A percentile compares a stretch with the other conserved stretches of the same genome.
These are phyloP conservation scores for Suncus etruscus DNA, from an alignment of 2,113 vertebrate species.

Conservation along the genomic window DNA sequence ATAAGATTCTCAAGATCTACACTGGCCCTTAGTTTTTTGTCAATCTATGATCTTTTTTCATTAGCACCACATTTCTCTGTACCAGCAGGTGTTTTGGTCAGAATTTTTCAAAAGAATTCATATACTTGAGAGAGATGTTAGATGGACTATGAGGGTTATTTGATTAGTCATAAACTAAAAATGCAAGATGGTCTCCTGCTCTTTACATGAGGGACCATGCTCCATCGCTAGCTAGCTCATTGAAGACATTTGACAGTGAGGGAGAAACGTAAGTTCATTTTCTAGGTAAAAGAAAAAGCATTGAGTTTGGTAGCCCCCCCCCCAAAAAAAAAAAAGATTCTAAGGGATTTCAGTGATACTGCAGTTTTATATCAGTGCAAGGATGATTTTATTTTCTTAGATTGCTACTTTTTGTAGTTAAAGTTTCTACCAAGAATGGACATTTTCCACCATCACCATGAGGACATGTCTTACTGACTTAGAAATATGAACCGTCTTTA, in stretches of 20 bases:
- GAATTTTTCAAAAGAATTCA: neutral
- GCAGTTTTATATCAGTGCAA: neutral
- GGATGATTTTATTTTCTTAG: neutral
- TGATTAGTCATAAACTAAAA: neutral
- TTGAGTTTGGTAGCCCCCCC: neutral
- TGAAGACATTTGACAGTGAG: neutral
- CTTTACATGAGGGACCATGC: neutral
- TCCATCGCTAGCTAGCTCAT: neutral
- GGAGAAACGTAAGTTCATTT: neutral
- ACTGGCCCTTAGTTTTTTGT: conserved; percentile 22
- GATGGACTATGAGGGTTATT: neutral
- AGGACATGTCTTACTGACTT: neutral
- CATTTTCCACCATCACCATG: neutral
- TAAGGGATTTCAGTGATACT: conserved; percentile 2
- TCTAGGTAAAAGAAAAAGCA: neutral
- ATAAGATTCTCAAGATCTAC: neutral
- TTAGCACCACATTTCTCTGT: neutral
- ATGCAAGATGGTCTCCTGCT: neutral
- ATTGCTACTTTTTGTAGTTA: neutral
- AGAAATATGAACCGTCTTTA: neutral
- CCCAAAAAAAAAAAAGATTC: neutral
- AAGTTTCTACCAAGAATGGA: neutral
- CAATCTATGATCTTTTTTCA: neutral
- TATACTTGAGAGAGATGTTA: neutral
- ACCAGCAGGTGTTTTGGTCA: neutral